phyloP scores from a whole-genome alignment of 2,113 vertebrate genomes.

The Rhinogobius similis region DNA sequence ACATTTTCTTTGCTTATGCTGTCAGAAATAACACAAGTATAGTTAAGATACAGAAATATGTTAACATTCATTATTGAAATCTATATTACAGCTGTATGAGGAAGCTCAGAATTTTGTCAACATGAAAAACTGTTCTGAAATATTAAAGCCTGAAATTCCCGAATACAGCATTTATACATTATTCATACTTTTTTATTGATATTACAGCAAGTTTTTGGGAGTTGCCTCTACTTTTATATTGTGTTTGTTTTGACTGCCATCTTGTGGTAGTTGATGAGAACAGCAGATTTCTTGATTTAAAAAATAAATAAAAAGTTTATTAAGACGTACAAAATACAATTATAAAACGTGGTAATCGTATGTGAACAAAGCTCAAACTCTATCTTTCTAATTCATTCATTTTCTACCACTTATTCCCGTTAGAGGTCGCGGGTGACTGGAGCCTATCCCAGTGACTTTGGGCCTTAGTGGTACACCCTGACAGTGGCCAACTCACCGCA shows the following conservation, averaged over 20 bases:
- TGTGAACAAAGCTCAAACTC: neutral
- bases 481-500: too few species aligned
- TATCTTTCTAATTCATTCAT: too few species aligned
- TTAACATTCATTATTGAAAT: neutral
- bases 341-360: too few species aligned
- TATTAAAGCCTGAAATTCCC: neutral
- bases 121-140: neutral
- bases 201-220: neutral
- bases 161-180: too few species aligned
- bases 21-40: neutral
- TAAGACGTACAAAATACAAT: slow-evolving; percentile 13
- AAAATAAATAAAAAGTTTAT: slow-evolving; percentile 45
- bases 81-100: neutral
- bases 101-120: neutral
- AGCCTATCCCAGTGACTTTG: too few species aligned
- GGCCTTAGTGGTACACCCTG: too few species aligned
- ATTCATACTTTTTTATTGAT: too few species aligned
- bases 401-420: too few species aligned
- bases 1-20: neutral
- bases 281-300: neutral
- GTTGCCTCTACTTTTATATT: neutral
- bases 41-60: neutral
- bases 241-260: slow-evolving; percentile 41
- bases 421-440: too few species aligned
- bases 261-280: slow-evolving; percentile 39